A percentile compares a stretch with the other conserved stretches of the same genome.
These are phyloP conservation scores for Gibbula magus DNA, from an alignment of 2,888 invertebrate species.

Conservation along the genomic window DNA sequence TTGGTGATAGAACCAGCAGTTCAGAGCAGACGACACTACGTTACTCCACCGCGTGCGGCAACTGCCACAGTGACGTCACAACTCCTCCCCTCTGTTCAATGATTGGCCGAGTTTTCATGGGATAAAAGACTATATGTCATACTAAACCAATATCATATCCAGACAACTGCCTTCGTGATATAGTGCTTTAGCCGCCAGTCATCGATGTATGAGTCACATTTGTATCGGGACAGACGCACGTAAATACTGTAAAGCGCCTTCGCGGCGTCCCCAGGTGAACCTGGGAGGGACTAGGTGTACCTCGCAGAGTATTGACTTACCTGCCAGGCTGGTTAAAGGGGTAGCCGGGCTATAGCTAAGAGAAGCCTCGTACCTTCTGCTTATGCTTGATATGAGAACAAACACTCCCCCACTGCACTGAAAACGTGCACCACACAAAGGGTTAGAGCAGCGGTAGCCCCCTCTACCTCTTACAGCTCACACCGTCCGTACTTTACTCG, in stretches of 20 bases:
- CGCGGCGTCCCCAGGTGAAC: slow-evolving; percentile 1
- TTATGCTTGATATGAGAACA: background rate
- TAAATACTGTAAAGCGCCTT: background rate
- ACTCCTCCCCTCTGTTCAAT: slow-evolving; percentile 9
- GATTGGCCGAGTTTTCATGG: slow-evolving; percentile 13
- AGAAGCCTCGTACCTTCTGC: background rate
- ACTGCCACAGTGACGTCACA: slow-evolving; percentile 8
- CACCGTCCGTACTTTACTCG: background rate
- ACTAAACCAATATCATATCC: background rate
- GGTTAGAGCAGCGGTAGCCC: background rate
- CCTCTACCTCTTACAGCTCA: background rate
- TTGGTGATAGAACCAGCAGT: background rate
- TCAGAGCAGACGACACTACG: slow-evolving; percentile 5
- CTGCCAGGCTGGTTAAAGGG: background rate
- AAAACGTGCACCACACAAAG: background rate
- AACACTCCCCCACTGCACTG: background rate
- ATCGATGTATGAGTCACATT: slow-evolving; percentile 3
- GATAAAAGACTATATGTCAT: slow-evolving; percentile 20
- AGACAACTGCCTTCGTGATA: background rate
- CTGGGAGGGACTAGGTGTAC: background rate
- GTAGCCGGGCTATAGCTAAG: background rate
- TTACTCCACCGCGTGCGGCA: slow-evolving; percentile 11
- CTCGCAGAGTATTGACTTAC: background rate
- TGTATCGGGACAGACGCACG: background rate
- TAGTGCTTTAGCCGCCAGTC: background rate